A percentile compares a stretch with the other conserved stretches of the same genome.
Conservation (phyloP, 2,888 invertebrate genomes). For the Drosophila algonquin region DNA sequence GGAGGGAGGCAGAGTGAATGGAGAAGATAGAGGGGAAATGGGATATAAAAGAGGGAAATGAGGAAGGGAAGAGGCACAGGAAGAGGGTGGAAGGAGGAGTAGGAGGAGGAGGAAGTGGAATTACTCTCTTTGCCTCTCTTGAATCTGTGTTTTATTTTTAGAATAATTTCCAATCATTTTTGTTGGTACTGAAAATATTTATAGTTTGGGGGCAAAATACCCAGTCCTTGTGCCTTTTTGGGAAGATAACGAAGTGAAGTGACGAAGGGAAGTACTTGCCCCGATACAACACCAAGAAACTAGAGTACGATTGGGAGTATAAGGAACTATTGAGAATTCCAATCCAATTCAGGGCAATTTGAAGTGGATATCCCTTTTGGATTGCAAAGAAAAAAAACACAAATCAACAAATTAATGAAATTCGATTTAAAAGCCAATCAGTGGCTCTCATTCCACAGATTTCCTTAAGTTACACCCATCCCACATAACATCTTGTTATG, state of each 20-base stretch:
- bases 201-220: background rate
- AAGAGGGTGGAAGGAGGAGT: background rate
- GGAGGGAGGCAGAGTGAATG: constrained; percentile 17
- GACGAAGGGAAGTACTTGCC: background rate
- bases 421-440: background rate
- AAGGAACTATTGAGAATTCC: too few relatives aligned
- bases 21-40: background rate
- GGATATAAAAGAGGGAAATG: constrained; percentile 21
- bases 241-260: background rate
- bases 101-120: background rate
- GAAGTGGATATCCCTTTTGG: too few relatives aligned
- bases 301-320: too few relatives aligned
- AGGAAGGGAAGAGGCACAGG: background rate
- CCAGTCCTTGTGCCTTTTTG: background rate
- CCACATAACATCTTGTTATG: constrained; percentile 1
- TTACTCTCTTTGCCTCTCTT: background rate
- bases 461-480: background rate
- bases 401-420: background rate
- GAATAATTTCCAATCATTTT: background rate
- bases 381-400: too few relatives aligned
- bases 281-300: background rate
- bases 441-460: background rate
- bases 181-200: background rate
- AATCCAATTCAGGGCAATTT: too few relatives aligned
- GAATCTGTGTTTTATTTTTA: background rate